These are phyloP conservation scores for Nephrotoma guestfalica DNA, from an alignment of 2,888 invertebrate species.

Conservation along the genomic window DNA sequence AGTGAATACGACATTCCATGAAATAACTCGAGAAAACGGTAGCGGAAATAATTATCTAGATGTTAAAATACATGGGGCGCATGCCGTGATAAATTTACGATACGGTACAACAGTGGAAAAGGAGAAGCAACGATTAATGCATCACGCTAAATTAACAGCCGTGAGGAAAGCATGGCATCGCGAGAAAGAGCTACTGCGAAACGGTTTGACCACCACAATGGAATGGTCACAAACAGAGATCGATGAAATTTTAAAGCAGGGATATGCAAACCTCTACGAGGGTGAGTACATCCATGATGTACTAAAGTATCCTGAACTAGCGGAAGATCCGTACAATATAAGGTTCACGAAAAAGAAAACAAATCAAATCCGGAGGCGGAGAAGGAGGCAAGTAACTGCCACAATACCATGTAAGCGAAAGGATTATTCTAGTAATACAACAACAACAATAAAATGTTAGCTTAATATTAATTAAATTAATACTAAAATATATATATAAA, in stretches of 20 bases:
- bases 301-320: constrained; percentile 76
- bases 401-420: constrained; percentile 4
- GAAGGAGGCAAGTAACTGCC: constrained; percentile 24
- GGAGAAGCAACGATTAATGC: constrained; percentile 75
- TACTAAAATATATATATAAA: constrained; percentile 1
- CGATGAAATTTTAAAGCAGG: constrained; percentile 75
- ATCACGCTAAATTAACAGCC: constrained; percentile 78
- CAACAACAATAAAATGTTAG: neutral
- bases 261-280: constrained; percentile 73
- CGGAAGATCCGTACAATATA: constrained; percentile 92
- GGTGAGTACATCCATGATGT: constrained; percentile 87
- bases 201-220: constrained; percentile 56
- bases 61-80: constrained; percentile 80
- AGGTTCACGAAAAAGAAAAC: constrained; percentile 71
- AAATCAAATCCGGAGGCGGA: constrained; percentile 53
- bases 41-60: constrained; percentile 65
- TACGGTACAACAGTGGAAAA: constrained; percentile 86
- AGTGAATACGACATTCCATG: constrained; percentile 84
- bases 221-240: constrained; percentile 83
- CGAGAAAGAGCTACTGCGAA: constrained; percentile 71
- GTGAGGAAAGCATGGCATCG: constrained; percentile 86
- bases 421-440: constrained; percentile 1
- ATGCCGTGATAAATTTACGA: constrained; percentile 83
- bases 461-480: neutral
- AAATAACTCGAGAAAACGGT: constrained; percentile 52